phyloP scores from a whole-genome alignment of 2,113 vertebrate species.

The Neogobius melanostomus region DNA sequence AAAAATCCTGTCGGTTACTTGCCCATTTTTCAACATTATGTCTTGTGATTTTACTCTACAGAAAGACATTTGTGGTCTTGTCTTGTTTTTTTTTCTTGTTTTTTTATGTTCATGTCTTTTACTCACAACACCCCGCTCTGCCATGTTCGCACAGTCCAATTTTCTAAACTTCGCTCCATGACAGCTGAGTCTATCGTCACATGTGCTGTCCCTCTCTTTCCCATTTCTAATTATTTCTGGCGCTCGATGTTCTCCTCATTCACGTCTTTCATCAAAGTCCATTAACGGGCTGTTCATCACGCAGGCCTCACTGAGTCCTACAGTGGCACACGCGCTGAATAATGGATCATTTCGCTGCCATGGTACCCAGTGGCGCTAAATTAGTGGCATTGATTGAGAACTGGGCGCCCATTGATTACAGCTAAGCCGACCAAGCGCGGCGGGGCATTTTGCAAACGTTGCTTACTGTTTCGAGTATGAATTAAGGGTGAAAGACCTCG shows the following conservation, averaged over 20 bases:
- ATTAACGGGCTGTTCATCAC: conserved; percentile 58
- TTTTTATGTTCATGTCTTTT: too few relatives aligned
- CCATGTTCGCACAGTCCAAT: background rate
- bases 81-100: too few relatives aligned
- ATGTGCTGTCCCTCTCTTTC: conserved; percentile 18
- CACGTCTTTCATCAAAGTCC: conserved; percentile 52
- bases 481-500: conserved; percentile 29
- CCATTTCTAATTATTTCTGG: conserved; percentile 13
- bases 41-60: too few relatives aligned
- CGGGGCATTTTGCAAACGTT: conserved; percentile 31
- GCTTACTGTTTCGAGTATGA: background rate
- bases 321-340: conserved; percentile 41
- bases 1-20: too few relatives aligned
- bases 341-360: conserved; percentile 40
- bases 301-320: conserved; percentile 31
- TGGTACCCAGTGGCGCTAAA: conserved; percentile 31
- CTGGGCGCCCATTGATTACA: conserved; percentile 52
- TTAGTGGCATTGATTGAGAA: conserved; percentile 60
- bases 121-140: background rate
- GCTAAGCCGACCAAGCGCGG: conserved; percentile 27
- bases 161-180: background rate
- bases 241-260: conserved; percentile 40
- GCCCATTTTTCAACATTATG: too few relatives aligned
- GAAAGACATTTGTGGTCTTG: too few relatives aligned
- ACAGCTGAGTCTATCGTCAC: background rate